Evolutionary conservation across 2,888 invertebrate genomes (phyloP).

Genomic region (Trissoscelio sp.): DNA sequence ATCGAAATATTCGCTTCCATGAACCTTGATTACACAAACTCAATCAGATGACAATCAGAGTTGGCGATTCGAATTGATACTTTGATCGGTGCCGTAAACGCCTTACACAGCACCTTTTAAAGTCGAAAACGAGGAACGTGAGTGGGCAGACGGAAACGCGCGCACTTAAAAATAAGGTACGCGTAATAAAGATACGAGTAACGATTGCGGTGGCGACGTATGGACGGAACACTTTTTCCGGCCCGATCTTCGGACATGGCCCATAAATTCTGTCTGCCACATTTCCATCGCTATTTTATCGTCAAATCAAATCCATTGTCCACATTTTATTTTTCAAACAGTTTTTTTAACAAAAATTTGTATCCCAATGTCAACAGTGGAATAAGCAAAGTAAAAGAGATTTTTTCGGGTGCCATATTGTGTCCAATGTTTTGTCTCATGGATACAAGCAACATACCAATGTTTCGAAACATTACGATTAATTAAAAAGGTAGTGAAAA

Average conservation of each 20-base stretch:
- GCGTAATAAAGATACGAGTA: conserved; percentile 65
- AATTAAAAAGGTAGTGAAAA: no score
- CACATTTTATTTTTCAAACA: no score
- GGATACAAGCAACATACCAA: no score
- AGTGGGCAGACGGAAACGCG: conserved; percentile 29
- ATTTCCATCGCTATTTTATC: conserved; percentile 47
- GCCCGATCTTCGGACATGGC: conserved; percentile 67
- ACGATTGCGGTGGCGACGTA: conserved; percentile 59
- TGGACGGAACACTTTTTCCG: conserved; percentile 57
- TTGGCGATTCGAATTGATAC: background rate
- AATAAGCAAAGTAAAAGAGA: conserved; percentile 46
- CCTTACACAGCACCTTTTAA: conserved; percentile 8
- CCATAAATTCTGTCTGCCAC: conserved; percentile 66
- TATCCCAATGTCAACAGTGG: conserved; percentile 8
- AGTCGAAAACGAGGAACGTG: background rate
- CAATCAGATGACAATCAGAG: conserved; percentile 17
- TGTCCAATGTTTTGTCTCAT: no score
- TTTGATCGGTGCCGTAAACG: background rate
- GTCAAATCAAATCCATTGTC: no score
- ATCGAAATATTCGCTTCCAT: background rate
- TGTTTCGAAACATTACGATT: no score
- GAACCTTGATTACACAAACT: conserved; percentile 13
- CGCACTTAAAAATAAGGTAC: conserved; percentile 53
- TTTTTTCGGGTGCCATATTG: no score
- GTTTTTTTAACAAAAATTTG: no score